phyloP scores from a whole-genome alignment of 2,113 vertebrate genomes.

The Martes martes region DNA sequence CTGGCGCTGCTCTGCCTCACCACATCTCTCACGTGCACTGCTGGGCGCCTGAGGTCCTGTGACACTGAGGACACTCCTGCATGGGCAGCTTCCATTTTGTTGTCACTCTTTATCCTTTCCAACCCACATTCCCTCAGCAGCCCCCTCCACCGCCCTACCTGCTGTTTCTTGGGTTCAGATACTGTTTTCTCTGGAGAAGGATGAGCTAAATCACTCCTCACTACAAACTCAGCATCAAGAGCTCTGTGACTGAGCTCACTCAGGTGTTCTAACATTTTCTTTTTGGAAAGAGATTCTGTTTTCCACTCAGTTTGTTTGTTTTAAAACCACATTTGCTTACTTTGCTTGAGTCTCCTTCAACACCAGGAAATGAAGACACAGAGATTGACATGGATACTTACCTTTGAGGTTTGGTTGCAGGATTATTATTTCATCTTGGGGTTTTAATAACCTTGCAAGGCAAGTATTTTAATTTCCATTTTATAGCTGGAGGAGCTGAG shows the following conservation, averaged over 20 bases:
- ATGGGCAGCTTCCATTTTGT: background rate
- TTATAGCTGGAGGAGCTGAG: background rate
- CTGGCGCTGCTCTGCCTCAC: background rate
- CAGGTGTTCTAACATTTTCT: background rate
- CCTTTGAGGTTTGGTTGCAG: background rate
- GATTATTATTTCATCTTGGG: background rate
- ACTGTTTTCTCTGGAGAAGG: background rate
- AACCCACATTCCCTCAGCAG: rapidly evolving
- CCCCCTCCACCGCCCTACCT: rapidly evolving
- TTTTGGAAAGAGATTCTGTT: background rate
- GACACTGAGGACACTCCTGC: background rate
- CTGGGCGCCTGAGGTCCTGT: background rate
- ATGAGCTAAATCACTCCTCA: too few relatives aligned
- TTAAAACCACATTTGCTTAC: background rate
- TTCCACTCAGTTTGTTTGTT: background rate
- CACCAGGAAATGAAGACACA: conserved; percentile 14
- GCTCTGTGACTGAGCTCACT: too few relatives aligned
- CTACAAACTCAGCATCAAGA: background rate
- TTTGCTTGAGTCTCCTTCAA: background rate
- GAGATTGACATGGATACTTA: background rate
- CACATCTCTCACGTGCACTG: background rate
- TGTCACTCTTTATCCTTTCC: background rate
- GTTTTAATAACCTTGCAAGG: background rate
- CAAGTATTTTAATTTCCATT: background rate
- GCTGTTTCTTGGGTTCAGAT: background rate